Base-by-base conservation (phyloP, 1,140 invertebrate genomes). In the Plutomurus gul region DNA sequence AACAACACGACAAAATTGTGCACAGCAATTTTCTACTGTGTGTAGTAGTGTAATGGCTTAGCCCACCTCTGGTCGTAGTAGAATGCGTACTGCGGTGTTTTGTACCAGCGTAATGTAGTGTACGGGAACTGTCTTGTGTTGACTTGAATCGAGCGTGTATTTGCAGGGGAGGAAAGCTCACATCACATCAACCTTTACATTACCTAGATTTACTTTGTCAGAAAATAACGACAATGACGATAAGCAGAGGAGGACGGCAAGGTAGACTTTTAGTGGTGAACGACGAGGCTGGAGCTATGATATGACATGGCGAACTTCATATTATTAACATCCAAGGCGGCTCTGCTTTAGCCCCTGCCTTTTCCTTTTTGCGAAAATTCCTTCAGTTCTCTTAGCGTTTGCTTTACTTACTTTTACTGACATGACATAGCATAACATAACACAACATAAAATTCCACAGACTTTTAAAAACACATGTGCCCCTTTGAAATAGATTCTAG, bases 181-280 rank as follows among this genome's bases (percentile, higher is more conserved):
- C 27, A 65, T 65, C 56, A 65, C 56, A 65, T 65, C 56, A 65
- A 65, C 56, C 56, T 65, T 65, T 65, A 30, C 56, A 30, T 65
- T 65, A 65, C 56, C 56, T 65, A 65, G 56, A 65, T 65, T 65
- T 65, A 65, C 56, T 65, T 65, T 65, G 56, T 65, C 56, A 65
- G 56, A 65, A 65, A 65, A 65, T 65, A 65, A 65, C 56, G 56
- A 65, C 56, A 65, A 65, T 65, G 56, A 65, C 56, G 56, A 65
- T 65, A 65, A 65, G 56, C 56, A 65, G 56, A 65, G 30, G 16
- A 65, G 56, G 25, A n/a, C n/a, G n/a, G 56, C 25, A 65, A 65
- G 27, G 30, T 16, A 65, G 11, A 27, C 43, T 27, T 25, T 56
- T 25, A 56, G 11, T 56, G 27, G 13, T 13, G 56, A 49, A 49